Conservation (phyloP, 2,888 invertebrate genomes). For the Mythimna albipuncta region DNA sequence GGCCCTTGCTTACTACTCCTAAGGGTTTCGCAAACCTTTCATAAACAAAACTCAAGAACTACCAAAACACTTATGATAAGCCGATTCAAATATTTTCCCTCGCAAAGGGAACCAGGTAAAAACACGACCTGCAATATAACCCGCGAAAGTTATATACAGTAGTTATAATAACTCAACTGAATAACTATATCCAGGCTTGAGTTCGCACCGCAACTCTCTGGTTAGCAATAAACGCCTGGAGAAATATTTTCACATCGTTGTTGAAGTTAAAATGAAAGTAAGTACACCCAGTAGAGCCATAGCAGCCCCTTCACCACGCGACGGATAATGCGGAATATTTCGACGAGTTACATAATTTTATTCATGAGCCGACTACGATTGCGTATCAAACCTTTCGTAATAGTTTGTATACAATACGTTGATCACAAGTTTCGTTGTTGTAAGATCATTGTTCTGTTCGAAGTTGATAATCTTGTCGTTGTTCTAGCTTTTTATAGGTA, state of each 20-base stretch:
- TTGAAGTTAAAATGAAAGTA: conserved; percentile 90
- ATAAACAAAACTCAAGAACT: conserved; percentile 27
- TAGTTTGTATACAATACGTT: conserved; percentile 68
- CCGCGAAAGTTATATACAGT: conserved; percentile 60
- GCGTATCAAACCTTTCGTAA: conserved; percentile 75
- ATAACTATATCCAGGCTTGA: conserved; percentile 67
- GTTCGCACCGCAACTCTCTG: conserved; percentile 80
- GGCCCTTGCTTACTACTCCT: not conserved
- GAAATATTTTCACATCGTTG: conserved; percentile 90
- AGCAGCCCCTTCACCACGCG: conserved; percentile 76
- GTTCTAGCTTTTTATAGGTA: not conserved
- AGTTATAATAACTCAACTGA: conserved; percentile 70
- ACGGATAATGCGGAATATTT: conserved; percentile 85
- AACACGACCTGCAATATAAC: conserved; percentile 50
- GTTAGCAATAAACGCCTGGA: conserved; percentile 86
- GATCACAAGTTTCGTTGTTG: conserved; percentile 55
- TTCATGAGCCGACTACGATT: conserved; percentile 83
- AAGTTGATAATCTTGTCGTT: conserved; percentile 13
- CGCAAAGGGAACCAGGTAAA: conserved; percentile 41
- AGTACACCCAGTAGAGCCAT: conserved; percentile 87
- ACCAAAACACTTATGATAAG: conserved; percentile 32
- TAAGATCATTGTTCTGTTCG: conserved; percentile 43
- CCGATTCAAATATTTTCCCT: conserved; percentile 24
- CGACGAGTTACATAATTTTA: conserved; percentile 85
- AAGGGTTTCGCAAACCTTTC: conserved; percentile 15